Evolutionary conservation across 2,888 invertebrate genomes (phyloP).

Genomic region (Sepioteuthis lessoniana): DNA sequence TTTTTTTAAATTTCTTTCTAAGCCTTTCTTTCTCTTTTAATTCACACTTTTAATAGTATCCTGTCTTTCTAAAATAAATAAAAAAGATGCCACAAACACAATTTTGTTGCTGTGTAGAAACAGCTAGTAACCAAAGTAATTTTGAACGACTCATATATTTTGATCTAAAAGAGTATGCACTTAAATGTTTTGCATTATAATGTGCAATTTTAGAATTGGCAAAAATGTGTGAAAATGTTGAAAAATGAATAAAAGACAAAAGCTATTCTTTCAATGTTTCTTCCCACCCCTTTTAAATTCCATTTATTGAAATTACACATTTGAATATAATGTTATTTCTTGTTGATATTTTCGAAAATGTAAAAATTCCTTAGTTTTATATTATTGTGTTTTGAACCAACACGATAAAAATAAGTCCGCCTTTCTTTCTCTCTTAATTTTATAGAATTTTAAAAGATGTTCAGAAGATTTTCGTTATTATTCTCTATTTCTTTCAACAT

Average conservation of each 20-base stretch:
- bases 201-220: not conserved
- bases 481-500: not conserved
- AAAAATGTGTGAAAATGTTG: not conserved
- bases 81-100: not conserved
- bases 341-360: not conserved
- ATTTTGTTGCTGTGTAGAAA: not conserved
- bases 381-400: not conserved
- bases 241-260: not conserved
- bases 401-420: not conserved
- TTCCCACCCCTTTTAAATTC: too few species aligned
- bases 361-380: not conserved
- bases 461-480: not conserved
- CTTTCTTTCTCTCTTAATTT: not conserved
- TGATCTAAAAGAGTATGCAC: not conserved
- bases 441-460: not conserved
- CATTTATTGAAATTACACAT: not conserved
- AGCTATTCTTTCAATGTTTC: not conserved
- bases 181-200: not conserved
- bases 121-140: not conserved
- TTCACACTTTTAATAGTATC: not conserved
- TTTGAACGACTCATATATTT: not conserved
- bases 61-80: not conserved
- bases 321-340: not conserved
- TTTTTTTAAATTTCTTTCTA: not conserved
- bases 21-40: not conserved